These are phyloP conservation scores for Sebastes kiyomatsui DNA, from an alignment of 2,797 vertebrate genomes.

Conservation along the genomic window DNA sequence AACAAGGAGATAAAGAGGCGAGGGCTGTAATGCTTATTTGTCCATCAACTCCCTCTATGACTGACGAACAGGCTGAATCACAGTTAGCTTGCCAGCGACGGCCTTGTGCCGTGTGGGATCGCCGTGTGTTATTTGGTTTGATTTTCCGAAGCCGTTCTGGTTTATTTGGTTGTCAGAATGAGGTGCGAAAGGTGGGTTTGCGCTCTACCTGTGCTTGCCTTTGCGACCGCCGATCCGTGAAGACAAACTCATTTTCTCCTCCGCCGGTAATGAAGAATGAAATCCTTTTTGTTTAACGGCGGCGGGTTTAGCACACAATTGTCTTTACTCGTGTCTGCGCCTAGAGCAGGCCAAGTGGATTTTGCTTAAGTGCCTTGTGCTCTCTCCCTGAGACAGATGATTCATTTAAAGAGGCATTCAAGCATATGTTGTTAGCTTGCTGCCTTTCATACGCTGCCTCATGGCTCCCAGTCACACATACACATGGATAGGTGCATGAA, in stretches of 20 bases:
- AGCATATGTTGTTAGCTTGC: slow-evolving; percentile 40
- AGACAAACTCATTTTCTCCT: slow-evolving; percentile 78
- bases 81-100: slow-evolving; percentile 13
- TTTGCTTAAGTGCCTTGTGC: slow-evolving; percentile 48
- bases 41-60: slow-evolving; percentile 56
- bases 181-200: not conserved
- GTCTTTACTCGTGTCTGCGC: slow-evolving; percentile 50
- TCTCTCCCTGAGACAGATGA: slow-evolving; percentile 56
- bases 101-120: slow-evolving; percentile 8
- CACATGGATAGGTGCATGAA: not conserved
- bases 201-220: slow-evolving; percentile 44
- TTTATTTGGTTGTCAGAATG: slow-evolving; percentile 45
- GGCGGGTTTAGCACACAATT: slow-evolving; percentile 35
- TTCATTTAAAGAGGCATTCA: slow-evolving; percentile 59
- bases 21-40: slow-evolving; percentile 58
- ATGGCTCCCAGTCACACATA: slow-evolving; percentile 15
- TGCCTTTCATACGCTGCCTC: slow-evolving; percentile 30
- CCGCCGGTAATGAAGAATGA: slow-evolving; percentile 72
- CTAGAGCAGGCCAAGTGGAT: slow-evolving; percentile 56
- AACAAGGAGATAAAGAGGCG: slow-evolving; percentile 61
- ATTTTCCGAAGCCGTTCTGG: slow-evolving; percentile 22
- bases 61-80: slow-evolving; percentile 59
- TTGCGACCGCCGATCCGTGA: slow-evolving; percentile 55
- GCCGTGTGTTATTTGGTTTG: slow-evolving; percentile 16
- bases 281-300: slow-evolving; percentile 58